A percentile compares a stretch with the other conserved stretches of the same genome.
Evolutionary conservation across 2,888 invertebrate genomes (phyloP).

Genomic region (Tachystola acroxantha): DNA sequence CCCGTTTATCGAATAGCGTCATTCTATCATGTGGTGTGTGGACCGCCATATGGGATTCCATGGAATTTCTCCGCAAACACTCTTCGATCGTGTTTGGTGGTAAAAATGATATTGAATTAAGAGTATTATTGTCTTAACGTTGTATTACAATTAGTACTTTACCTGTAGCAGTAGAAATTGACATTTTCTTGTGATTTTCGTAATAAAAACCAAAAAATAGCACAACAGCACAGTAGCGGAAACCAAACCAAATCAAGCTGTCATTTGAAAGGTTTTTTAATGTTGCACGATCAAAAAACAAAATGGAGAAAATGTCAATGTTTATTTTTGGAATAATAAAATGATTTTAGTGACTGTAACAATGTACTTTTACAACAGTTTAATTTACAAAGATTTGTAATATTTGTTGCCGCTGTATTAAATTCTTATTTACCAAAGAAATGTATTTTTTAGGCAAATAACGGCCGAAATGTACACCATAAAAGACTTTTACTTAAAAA

Average conservation of each 20-base stretch:
- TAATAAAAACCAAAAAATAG: conserved; percentile 71
- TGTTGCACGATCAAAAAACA: conserved; percentile 41
- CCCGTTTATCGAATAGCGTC: conserved; percentile 59
- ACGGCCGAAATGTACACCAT: conserved; percentile 18
- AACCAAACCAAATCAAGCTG: conserved; percentile 79
- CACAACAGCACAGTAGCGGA: conserved; percentile 77
- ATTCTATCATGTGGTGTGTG: conserved; percentile 74
- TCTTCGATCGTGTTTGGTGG: conserved; percentile 58
- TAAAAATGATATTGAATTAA: conserved; percentile 35
- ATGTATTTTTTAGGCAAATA: too few relatives aligned
- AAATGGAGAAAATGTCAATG: conserved; percentile 17
- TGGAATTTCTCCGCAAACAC: conserved; percentile 74
- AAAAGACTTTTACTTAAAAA: conserved; percentile 55
- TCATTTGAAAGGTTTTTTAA: conserved; percentile 67
- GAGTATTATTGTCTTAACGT: conserved; percentile 25
- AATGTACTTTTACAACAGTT: too few relatives aligned
- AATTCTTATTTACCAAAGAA: too few relatives aligned
- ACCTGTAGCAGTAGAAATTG: conserved; percentile 75
- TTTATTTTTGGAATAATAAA: too few relatives aligned
- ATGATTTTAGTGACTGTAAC: too few relatives aligned
- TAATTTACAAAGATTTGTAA: too few relatives aligned
- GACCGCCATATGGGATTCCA: conserved; percentile 78
- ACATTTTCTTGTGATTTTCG: conserved; percentile 64
- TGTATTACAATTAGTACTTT: conserved; percentile 35
- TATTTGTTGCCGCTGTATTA: too few relatives aligned